Conservation (phyloP, 2,113 vertebrate species). For the Salvelinus fontinalis region DNA sequence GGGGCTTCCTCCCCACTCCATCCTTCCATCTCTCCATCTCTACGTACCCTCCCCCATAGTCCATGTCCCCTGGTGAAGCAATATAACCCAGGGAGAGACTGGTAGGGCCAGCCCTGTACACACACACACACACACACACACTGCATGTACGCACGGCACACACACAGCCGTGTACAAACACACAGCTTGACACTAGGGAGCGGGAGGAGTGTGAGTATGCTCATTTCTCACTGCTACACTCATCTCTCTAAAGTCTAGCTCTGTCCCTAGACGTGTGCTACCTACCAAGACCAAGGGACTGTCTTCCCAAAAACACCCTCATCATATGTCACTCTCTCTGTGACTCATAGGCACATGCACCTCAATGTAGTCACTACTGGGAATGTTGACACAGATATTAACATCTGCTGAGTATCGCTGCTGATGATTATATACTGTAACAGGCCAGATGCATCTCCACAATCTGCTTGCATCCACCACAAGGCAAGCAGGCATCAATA, state of each 20-base stretch:
- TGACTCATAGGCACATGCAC: too few species aligned
- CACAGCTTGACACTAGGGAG: conserved; percentile 1
- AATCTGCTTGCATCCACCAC: neutral
- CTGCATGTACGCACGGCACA: too few species aligned
- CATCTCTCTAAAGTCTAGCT: neutral
- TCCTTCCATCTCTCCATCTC: neutral
- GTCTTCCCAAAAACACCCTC: neutral
- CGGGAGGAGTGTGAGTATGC: neutral
- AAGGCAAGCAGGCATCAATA: neutral
- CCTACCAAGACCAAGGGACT: neutral
- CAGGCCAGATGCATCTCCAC: neutral
- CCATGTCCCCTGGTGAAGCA: neutral
- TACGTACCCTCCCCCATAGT: neutral
- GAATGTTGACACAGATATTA: too few species aligned
- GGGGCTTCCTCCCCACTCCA: conserved; percentile 11
- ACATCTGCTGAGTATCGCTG: too few species aligned
- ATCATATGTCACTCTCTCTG: neutral
- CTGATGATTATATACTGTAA: too few species aligned
- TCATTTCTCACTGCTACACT: too few species aligned
- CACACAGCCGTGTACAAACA: neutral
- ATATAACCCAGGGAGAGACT: neutral
- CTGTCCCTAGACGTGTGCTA: neutral
- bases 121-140: too few species aligned
- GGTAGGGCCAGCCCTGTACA: neutral
- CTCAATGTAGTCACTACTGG: too few species aligned